Conservation (phyloP, 2,888 invertebrate species). For the Sarcophaga caerulescens region DNA sequence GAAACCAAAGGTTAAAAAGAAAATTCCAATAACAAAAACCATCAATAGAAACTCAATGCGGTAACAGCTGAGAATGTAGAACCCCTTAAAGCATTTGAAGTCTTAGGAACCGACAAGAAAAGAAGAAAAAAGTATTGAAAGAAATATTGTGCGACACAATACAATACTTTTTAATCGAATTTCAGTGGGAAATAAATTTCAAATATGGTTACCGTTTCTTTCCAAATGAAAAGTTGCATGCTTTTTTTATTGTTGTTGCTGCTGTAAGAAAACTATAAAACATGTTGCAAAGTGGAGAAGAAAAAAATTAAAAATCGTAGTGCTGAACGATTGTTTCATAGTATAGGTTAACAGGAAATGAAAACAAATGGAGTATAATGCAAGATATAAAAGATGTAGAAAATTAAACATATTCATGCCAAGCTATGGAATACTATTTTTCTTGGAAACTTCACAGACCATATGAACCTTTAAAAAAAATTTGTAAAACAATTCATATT, state of each 20-base stretch:
- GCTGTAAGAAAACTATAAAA: no score
- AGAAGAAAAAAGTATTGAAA: not conserved
- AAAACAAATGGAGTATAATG: not conserved
- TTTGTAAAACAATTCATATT: no score
- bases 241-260: no score
- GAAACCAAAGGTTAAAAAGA: not conserved
- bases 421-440: no score
- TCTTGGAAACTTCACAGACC: no score
- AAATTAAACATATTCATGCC: no score
- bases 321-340: no score
- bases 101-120: no score
- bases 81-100: not conserved
- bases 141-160: not conserved
- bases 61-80: not conserved
- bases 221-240: not conserved
- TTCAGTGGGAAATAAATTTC: conserved; percentile 19
- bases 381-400: no score
- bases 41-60: no score
- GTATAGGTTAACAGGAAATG: not conserved
- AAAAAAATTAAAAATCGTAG: not conserved
- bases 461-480: no score
- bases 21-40: not conserved
- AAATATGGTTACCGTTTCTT: not conserved
- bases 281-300: no score
- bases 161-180: conserved; percentile 12